Evolutionary conservation across 2,888 invertebrate species (phyloP), one percentile per base, ranked within the genome.

Genomic region (Calliopum simillimum): DNA sequence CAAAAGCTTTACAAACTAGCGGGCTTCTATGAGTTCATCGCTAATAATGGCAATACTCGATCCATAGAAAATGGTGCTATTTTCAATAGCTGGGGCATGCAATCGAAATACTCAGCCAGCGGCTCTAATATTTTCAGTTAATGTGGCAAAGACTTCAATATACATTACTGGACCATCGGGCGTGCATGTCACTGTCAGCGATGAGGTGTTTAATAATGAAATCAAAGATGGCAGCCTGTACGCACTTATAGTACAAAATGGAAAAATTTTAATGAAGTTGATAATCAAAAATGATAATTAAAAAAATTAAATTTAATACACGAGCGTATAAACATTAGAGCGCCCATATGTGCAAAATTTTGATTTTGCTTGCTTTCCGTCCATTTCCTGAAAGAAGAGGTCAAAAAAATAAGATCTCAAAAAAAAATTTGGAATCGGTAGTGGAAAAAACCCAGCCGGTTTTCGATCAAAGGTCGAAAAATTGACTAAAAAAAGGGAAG

Each of bases 151-250:
- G 73, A 84, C 85, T 56, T 90, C 91, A 44, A 89, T 96, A 11
- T 91, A 92, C 75, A 89, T 95, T 62, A 91, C 91, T 77, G 97
- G 96, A 0, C 96, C 97, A 0, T 91, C 92, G 77, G 93, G 93
- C 16, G 94, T 97, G 8, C 92, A 93, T 77, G 92, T 97, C 0
- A 89, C 93, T 47, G 89, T 97, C 25, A 95, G 93, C 46, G 94
- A 96, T 84, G 96, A 96, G 78, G 90, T 96, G 64, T 91, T 97
- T 16, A 90, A 91, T 43, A 94, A 96, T 83, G 84, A 84, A 79
- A 89, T 96, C 77, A 92, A 92, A 74, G 94, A 96, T 84, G 92
- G 93, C 79, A 89, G 92, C 74, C 90, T 92, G 86, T 94, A 91
- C 84, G 86, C 89, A 70, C 86, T 93, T 71, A 91, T 92, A 82